Evolutionary conservation across 2,113 vertebrate species (phyloP), one percentile per base, ranked within the genome.

Genomic region (Hippocampus abdominalis): DNA sequence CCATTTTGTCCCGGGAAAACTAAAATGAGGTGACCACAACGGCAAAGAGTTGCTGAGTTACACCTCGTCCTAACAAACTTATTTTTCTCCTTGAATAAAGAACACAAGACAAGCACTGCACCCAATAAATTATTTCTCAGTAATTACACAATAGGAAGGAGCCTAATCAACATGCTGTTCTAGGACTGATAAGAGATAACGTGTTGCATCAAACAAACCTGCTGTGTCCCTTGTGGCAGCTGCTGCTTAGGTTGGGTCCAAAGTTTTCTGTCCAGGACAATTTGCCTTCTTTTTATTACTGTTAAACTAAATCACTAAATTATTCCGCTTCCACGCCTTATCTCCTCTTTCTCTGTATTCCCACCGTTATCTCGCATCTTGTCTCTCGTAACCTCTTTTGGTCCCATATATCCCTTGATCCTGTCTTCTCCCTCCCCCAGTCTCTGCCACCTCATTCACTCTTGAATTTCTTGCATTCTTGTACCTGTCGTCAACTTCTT

Each of bases 201-300:
- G 44, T 49, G 11, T 71, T 78, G 82, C 77, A 74, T 85, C 71
- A n/a, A 25, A 69, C 66, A 66, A 71, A 63, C 23, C 48, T 56
- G 53, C 69, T 32, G 69, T 74, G 71, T 79, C 66, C 62, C 70
- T 61, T 51, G 4, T 15, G 46, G 54, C 69, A 40, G 54, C 72
- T 44, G 61, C 66, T 44, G 46, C 62, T 29, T 10, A 39, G 51
- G 53, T 42, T 25, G 67, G 46, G 56, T 81, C 78, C 71, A 72
- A 63, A 70, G 32, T 54, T 67, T 46, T 23, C 51, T 21, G n/a
- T 61, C 29, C 3, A 44, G 20, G 20, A 32, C 2, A n/a, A 16
- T 57, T 63, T 21, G 21, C 18, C 25, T 61, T 66, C 36, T n/a
- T 54, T 48, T 2, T 36, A 29, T 68, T 70, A 51, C 39, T 72